These are phyloP conservation scores for Hoplodrina blanda DNA, from an alignment of 2,888 invertebrate genomes.

Conservation along the genomic window DNA sequence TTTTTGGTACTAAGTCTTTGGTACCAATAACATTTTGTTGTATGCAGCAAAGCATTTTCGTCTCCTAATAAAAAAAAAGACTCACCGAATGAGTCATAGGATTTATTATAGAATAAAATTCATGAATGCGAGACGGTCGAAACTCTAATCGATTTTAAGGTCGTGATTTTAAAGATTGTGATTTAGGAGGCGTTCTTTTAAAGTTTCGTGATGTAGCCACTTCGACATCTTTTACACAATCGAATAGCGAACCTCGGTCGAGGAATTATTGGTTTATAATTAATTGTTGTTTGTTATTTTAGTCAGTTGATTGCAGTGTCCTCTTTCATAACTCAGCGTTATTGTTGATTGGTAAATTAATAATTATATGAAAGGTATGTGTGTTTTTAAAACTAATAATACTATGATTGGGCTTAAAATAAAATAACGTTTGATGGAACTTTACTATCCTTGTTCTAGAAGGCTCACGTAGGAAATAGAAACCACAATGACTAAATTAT, in stretches of 20 bases:
- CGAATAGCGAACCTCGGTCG: not conserved
- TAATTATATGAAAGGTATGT: not conserved
- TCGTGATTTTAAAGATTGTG: conserved; percentile 37
- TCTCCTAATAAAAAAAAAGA: conserved; percentile 8
- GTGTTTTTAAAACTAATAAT: no score
- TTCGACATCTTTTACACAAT: conserved; percentile 17
- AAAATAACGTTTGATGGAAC: not conserved
- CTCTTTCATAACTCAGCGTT: conserved; percentile 7
- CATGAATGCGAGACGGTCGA: conserved; percentile 39
- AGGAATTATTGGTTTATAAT: not conserved
- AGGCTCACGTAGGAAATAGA: conserved; percentile 25
- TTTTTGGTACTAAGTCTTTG: conserved; percentile 1
- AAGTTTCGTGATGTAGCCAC: not conserved
- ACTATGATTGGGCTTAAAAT: conserved; percentile 2
- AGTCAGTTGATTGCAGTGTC: not conserved
- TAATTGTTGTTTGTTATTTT: not conserved
- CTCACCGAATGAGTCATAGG: conserved; percentile 41
- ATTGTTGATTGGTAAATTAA: not conserved
- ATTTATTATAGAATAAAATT: conserved; percentile 47
- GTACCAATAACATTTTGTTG: not conserved
- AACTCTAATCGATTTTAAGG: conserved; percentile 48
- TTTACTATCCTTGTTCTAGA: conserved; percentile 15
- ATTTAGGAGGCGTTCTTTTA: conserved; percentile 1
- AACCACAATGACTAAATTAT: conserved; percentile 23
- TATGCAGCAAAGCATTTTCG: conserved; percentile 24